phyloP scores from a whole-genome alignment of 2,113 vertebrate genomes.

The Lathamus discolor region DNA sequence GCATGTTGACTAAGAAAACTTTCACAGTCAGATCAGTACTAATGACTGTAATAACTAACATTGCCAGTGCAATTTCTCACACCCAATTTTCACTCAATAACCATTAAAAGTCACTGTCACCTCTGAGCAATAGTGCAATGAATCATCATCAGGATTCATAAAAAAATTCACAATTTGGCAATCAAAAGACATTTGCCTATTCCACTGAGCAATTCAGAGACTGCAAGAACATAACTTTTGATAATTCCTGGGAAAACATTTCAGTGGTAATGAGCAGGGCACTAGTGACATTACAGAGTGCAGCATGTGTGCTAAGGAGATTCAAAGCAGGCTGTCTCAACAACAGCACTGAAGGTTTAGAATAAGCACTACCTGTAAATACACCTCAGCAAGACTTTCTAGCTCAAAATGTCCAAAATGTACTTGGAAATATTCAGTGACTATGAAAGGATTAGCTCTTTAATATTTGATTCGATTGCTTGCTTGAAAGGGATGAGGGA shows the following conservation, averaged over 20 bases:
- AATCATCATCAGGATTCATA: background rate
- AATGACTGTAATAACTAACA: background rate
- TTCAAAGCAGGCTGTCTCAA: background rate
- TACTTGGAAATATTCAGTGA: background rate
- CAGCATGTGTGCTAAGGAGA: background rate
- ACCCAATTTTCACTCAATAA: background rate
- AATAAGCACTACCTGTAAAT: background rate
- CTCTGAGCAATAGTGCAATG: background rate
- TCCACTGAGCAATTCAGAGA: background rate
- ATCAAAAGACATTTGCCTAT: background rate
- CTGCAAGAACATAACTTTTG: background rate
- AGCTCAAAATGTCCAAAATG: background rate
- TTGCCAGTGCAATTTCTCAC: conserved; percentile 22
- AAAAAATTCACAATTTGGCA: background rate
- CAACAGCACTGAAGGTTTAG: background rate
- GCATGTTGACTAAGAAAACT: background rate
- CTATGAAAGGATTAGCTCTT: background rate
- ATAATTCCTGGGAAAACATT: background rate
- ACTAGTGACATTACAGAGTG: background rate
- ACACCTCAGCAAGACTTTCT: background rate
- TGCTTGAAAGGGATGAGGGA: accelerated
- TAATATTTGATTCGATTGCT: background rate
- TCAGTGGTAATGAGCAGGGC: background rate
- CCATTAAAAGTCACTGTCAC: background rate
- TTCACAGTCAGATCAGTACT: background rate